phyloP scores from a whole-genome alignment of 1,140 invertebrate species.

The Temnothorax curvispinosus region DNA sequence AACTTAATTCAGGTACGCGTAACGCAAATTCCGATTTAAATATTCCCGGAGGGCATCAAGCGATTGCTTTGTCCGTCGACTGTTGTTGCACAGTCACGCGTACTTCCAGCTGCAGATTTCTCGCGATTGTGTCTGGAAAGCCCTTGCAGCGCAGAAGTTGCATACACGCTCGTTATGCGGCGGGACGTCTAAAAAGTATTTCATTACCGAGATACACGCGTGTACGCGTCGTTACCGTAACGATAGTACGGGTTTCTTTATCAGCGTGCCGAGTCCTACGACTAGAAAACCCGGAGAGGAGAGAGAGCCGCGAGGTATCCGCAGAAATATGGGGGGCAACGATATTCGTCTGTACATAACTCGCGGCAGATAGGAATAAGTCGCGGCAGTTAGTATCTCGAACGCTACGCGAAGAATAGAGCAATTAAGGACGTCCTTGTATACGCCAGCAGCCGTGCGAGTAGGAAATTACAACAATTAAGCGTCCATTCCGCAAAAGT shows the following conservation, averaged over 20 bases:
- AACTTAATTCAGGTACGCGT: conserved; percentile 45
- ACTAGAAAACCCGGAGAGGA: conserved; percentile 21
- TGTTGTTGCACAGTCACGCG: conserved; percentile 58
- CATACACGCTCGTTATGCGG: conserved; percentile 34
- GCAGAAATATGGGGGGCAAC: conserved; percentile 71
- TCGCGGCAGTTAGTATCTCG: conserved; percentile 65
- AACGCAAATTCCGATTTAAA: conserved; percentile 54
- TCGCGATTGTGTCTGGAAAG: conserved; percentile 35
- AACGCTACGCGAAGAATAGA: conserved; percentile 72
- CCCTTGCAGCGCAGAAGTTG: conserved; percentile 18
- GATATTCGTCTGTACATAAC: conserved; percentile 71
- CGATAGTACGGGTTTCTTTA: conserved; percentile 69
- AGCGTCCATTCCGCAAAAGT: conserved; percentile 59
- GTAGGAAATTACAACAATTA: conserved; percentile 68
- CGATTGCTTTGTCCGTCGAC: conserved; percentile 53
- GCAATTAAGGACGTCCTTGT: conserved; percentile 75
- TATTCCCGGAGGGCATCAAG: conserved; percentile 49
- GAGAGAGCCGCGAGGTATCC: conserved; percentile 16
- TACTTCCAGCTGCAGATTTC: conserved; percentile 56
- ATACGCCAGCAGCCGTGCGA: conserved; percentile 54
- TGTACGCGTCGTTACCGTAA: conserved; percentile 63
- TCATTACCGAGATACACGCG: conserved; percentile 34
- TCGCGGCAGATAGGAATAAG: conserved; percentile 68
- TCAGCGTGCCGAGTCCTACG: conserved; percentile 37
- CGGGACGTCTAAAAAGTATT: conserved; percentile 48